phyloP scores from a whole-genome alignment of 2,888 invertebrate genomes.

The Phyto melanocephala region DNA sequence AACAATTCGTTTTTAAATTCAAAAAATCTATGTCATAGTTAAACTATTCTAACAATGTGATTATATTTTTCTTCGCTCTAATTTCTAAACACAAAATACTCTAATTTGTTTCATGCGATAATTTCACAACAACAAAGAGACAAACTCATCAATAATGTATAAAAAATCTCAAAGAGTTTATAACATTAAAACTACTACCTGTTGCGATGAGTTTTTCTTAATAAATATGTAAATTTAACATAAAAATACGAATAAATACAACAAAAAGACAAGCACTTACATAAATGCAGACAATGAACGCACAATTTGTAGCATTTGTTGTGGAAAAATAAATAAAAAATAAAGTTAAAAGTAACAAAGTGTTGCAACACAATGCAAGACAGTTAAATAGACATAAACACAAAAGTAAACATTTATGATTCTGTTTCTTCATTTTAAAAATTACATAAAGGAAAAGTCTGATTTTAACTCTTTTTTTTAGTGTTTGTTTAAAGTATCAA shows the following conservation, averaged over 20 bases:
- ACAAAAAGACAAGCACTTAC: neutral
- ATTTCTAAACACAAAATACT: too few species aligned
- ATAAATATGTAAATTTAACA: conserved; percentile 18
- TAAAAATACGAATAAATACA: neutral
- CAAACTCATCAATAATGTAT: neutral
- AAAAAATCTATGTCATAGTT: too few species aligned
- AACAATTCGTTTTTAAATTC: too few species aligned
- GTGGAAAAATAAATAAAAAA: neutral
- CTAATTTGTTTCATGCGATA: too few species aligned
- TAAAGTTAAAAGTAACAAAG: conserved; percentile 7
- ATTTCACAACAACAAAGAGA: neutral
- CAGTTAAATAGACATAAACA: conserved; percentile 4
- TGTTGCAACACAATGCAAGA: conserved; percentile 22
- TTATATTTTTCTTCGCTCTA: too few species aligned
- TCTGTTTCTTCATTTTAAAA: neutral
- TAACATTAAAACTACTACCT: conserved; percentile 19
- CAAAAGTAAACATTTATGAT: neutral
- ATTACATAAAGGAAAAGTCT: neutral
- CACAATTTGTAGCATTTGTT: neutral
- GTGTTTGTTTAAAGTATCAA: neutral
- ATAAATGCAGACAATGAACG: conserved; percentile 16
- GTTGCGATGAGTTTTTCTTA: conserved; percentile 4
- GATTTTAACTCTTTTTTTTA: neutral
- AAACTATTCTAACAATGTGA: too few species aligned
- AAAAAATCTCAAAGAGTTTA: neutral